phyloP scores from a whole-genome alignment of 2,797 vertebrate species.

The Pangasius mekongensis region DNA sequence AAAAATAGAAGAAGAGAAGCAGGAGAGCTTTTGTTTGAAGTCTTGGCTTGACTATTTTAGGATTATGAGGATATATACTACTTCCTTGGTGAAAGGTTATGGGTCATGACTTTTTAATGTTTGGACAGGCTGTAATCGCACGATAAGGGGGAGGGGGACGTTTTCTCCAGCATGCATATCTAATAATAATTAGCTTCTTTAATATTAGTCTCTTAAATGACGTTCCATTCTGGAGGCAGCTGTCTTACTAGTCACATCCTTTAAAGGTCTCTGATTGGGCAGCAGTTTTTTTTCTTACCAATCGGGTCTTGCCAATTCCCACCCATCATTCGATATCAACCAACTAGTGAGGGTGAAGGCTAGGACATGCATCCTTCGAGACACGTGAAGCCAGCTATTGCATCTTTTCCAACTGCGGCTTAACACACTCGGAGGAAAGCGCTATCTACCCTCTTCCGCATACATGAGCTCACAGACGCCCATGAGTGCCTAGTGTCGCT shows the following conservation, averaged over 20 bases:
- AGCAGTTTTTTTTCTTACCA: not conserved
- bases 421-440: not conserved
- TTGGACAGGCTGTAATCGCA: not conserved
- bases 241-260: not conserved
- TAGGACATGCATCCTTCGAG: not conserved
- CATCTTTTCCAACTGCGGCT: not conserved
- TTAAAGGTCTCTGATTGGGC: not conserved
- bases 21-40: not conserved
- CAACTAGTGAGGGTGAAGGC: not conserved
- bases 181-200: not conserved
- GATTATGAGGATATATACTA: not conserved
- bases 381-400: not conserved
- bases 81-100: not conserved
- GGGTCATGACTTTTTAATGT: not conserved
- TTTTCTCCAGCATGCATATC: not conserved
- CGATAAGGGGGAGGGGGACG: not conserved
- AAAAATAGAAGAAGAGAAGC: not conserved
- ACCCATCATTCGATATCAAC: not conserved
- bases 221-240: slow-evolving; percentile 29
- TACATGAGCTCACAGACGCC: not conserved
- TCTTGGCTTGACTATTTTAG: not conserved
- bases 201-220: not conserved
- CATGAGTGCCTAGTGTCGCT: not conserved
- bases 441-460: not conserved
- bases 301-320: not conserved